These are phyloP conservation scores for Varanus komodoensis DNA, from an alignment of 2,113 vertebrate genomes.

Conservation along the genomic window DNA sequence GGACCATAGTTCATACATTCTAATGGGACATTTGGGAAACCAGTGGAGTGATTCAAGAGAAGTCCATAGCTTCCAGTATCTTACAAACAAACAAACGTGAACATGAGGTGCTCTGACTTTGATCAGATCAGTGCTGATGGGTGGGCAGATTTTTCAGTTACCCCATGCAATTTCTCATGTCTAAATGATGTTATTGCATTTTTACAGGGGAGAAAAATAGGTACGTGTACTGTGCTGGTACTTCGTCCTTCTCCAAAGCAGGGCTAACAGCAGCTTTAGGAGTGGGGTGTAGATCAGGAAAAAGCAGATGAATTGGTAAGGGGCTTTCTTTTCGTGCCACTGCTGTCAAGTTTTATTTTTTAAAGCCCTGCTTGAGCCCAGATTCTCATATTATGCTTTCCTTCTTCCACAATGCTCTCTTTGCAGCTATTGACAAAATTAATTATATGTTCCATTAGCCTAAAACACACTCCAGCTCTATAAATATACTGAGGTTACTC, in stretches of 20 bases:
- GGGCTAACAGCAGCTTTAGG: neutral
- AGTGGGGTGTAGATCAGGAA: neutral
- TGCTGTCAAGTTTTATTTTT: neutral
- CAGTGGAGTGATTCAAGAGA: neutral
- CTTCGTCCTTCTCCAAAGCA: neutral
- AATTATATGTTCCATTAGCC: neutral
- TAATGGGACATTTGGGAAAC: neutral
- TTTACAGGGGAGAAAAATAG: neutral
- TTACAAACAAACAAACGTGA: neutral
- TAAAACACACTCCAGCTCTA: neutral
- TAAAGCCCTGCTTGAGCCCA: neutral
- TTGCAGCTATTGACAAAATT: slow-evolving; percentile 6
- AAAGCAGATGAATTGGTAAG: too few relatives aligned
- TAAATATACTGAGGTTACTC: neutral
- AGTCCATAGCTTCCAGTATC: neutral
- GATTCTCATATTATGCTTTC: neutral
- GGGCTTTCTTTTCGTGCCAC: neutral
- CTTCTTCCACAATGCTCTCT: neutral
- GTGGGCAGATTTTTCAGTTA: neutral
- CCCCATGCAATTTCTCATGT: neutral
- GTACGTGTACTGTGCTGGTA: neutral
- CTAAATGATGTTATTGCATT: neutral
- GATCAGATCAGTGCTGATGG: neutral
- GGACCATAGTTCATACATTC: neutral
- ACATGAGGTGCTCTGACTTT: neutral